Conservation (phyloP, 2,797 vertebrate species). For the Calcarius lapponicus region DNA sequence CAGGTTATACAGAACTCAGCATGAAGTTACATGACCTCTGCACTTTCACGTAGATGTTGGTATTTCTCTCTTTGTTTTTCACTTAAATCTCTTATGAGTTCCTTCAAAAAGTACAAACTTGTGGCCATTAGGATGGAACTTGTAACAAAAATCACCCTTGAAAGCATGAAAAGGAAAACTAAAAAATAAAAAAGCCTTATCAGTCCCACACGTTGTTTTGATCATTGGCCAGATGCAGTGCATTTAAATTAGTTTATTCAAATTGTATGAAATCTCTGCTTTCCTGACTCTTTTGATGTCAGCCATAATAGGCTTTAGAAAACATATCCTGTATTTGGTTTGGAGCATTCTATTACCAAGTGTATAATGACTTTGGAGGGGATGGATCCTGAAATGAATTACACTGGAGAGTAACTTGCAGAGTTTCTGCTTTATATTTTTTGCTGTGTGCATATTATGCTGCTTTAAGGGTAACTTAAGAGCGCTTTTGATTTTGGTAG, state of each 20-base stretch:
- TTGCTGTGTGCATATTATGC: slow-evolving; percentile 4
- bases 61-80: background rate
- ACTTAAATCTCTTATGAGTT: background rate
- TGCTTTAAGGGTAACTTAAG: slow-evolving; percentile 30
- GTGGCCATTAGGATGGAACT: background rate
- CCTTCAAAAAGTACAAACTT: background rate
- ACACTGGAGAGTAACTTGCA: background rate
- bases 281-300: slow-evolving; percentile 30
- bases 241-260: slow-evolving; percentile 10
- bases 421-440: slow-evolving; percentile 23
- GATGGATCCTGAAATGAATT: background rate
- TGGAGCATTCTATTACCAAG: slow-evolving; percentile 2
- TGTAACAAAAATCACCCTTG: background rate
- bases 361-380: slow-evolving; percentile 26
- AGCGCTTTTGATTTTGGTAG: slow-evolving; percentile 22
- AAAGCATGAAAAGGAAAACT: background rate
- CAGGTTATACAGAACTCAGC: background rate
- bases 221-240: background rate
- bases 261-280: background rate
- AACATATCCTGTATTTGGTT: background rate
- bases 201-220: background rate
- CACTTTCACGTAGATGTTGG: background rate
- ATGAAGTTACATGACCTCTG: background rate
- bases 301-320: background rate
- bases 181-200: background rate